These are phyloP conservation scores for Daubentonia madagascariensis DNA, from an alignment of 2,113 vertebrate species.

Conservation along the genomic window DNA sequence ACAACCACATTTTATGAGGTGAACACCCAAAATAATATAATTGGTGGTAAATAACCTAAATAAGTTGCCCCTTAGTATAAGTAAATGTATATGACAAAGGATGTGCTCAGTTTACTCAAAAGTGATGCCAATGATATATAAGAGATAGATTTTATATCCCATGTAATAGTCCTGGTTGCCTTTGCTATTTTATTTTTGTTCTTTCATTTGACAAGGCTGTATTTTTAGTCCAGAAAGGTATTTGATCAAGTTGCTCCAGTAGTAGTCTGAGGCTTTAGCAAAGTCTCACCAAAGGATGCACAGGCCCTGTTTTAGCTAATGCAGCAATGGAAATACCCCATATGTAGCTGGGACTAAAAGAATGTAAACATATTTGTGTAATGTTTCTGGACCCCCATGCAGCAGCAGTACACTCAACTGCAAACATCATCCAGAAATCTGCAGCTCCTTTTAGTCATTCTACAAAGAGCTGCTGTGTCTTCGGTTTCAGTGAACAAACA, in stretches of 20 bases:
- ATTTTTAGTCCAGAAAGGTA: background rate
- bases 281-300: background rate
- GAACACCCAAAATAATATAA: background rate
- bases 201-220: background rate
- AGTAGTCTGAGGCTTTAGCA: background rate
- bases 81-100: background rate
- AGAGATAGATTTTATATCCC: background rate
- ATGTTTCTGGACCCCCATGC: conserved; percentile 27
- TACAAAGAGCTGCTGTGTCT: conserved; percentile 81
- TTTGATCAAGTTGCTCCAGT: background rate
- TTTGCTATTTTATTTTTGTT: background rate
- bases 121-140: background rate
- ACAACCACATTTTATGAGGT: background rate
- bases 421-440: conserved; percentile 60
- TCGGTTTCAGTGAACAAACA: conserved; percentile 77
- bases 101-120: background rate
- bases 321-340: background rate
- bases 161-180: background rate
- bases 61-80: background rate
- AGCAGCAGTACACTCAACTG: background rate
- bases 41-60: background rate
- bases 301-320: background rate
- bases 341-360: background rate
- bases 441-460: conserved; percentile 69
- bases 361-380: conserved; percentile 46